Base-by-base conservation (phyloP, 2,113 vertebrate species). In the Nannospalax galili region DNA sequence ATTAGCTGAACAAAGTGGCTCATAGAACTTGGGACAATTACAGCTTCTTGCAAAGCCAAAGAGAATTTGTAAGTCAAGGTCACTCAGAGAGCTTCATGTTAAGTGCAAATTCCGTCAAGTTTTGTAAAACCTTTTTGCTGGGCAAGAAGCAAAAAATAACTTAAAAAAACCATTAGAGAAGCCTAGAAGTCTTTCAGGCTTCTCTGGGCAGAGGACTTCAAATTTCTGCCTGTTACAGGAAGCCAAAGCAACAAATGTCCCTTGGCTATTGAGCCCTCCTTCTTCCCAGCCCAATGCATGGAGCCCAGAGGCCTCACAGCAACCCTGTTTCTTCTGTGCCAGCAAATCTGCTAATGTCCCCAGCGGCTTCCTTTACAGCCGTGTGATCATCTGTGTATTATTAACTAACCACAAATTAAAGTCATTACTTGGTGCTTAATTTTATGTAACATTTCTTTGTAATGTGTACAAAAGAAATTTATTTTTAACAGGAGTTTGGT, bases 381-480 rank as follows among this genome's bases (percentile, higher is more conserved):
- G 37, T 5, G 15, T 96, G 96, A 98, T 97, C 97, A 98, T 97
- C 97, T 87, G 62, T 82, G 79, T 97, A 97, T 97, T 98, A 97
- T 96, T 97, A 98, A 97, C 84, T 98, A 98, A 98, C 84, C 40
- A 24, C 92, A 98, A 98, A 97, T 98, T 98, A 98, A 98, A 98
- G 94, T 96, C 28, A 97, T 98, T 98, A 98, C 92, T 97, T 97
- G 92, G 96, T 98, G 90, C 88, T 97, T 97, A 97, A 98, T 98
- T 96, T 96, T 96, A 98, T 97, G 96, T 87, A 97, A 97, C 95
- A 97, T 96, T 98, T 94, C 96, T 97, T 94, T 98, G 96, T 95
- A 97, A 93, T 97, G 92, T 97, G 96, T 97, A 97, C 91, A 97
- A 98, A 97, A 92, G 69, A 92, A 95, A 97, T 96, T 86, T 97